Base-by-base conservation (phyloP, 1,140 invertebrate genomes). In the Homarus americanus region DNA sequence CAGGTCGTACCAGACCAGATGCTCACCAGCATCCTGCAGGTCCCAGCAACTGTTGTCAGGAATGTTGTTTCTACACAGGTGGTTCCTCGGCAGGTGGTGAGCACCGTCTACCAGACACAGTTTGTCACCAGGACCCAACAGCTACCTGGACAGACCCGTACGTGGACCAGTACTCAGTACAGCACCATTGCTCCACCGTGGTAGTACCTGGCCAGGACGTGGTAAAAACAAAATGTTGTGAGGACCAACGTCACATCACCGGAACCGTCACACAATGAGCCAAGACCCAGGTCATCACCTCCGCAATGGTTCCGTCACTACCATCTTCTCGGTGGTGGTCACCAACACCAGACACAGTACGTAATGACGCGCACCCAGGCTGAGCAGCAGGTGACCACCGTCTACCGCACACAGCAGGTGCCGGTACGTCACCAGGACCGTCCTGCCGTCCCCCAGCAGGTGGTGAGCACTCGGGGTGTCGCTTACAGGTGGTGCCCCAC, bases 341-440 rank as follows among this genome's bases (percentile, higher is more conserved):
- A 88, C 91, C 79, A 89, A 84, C 79, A 88, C 85, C 91, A 92
- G 69, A 92, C 91, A n/a, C 91, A 92, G 86, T 89, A 76, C 41
- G 58, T 82, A 3, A 40, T 87, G 34, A 89, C 83, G 0, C 78
- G 83, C 34, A 92, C 91, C 58, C 85, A 92, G 79, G 85, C 88
- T 40, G 40, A 87, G 24, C 80, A 83, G 78, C 85, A 58, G 41
- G 82, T 85, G 3, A 72, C 76, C 24, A 89, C 82, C 34, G 79
- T 88, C 40, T 69, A 79, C 76, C 53, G 91, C 44, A 92, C 91
- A 36, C 85, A 92, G 28, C 82, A 84, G 53, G 91, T 92, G 78
- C 85, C 85, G 28, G 72, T 78, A 80, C n/a, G 69, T 88, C 63
- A 92, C 91, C 36, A 85, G 87, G 79, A 88, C 85, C 24, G 75